Evolutionary conservation across 2,888 invertebrate species (phyloP), one percentile per base, ranked within the genome.

Genomic region (Eupithecia vulgata): DNA sequence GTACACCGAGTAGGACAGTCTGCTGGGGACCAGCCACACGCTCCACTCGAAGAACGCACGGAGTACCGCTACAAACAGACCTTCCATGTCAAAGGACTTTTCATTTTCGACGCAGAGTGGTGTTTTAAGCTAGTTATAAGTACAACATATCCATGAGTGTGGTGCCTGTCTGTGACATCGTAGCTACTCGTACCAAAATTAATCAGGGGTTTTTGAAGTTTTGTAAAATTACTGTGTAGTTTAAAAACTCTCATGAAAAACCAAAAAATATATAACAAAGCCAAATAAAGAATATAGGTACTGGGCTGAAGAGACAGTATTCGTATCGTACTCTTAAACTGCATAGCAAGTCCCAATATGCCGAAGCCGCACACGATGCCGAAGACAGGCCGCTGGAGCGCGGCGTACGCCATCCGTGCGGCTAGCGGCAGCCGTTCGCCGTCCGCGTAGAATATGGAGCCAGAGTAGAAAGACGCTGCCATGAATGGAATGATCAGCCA

Each of bases 1-100:
- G 67, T 81, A 85, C 17, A 82, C 81, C 68, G 82, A 78, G 80
- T 81, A 85, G 0, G 81, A 77, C 2, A 85, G 77, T 2, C 81
- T 74, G 70, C 82, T 82, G 10, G 82, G 79, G 6, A 83, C 78
- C 67, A 78, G 72, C 80, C 82, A 83, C 13, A 78, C 81, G 6
- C 75, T 67, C 82, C 82, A 82, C 73, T 79, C 79, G 71, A 80
- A 72, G 13, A 80, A 61, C 4, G 62, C 10, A 1, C 81, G 79
- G 7, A 80, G 68, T 0, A 75, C 25, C 7, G 72, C 79, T 78
- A 75, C 6, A 5, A 21, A 25, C n/a, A n/a, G 5, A 34, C 35
- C 21, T 37, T 21, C 15, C n/a, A 35, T 17, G 35, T 30, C 13
- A 30, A 25, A 57, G 40, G 15, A 15, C 5, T 3, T 42, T 42